Percentiles rank a stretch among this genome's conserved stretches.
Evolutionary conservation across 2,888 invertebrate species (phyloP).

Genomic region (Apamea anceps): DNA sequence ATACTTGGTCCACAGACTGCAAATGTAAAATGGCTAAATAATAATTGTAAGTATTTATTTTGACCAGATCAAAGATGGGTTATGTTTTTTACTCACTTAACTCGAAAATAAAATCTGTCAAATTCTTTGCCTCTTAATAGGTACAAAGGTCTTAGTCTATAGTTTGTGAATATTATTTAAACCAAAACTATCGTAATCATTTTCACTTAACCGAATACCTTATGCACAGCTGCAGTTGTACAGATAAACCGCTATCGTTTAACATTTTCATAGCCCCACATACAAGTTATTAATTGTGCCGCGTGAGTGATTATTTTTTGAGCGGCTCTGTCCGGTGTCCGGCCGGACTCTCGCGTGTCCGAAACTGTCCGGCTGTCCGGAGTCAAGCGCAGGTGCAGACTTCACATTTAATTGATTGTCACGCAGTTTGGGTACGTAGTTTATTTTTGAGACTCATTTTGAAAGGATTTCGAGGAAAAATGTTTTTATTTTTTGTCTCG

Average conservation of each 20-base stretch:
- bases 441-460: constrained; percentile 45
- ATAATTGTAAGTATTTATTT: background rate
- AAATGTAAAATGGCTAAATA: too few species aligned
- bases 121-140: background rate
- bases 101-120: background rate
- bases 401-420: constrained; percentile 62
- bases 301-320: constrained; percentile 68
- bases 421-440: constrained; percentile 34
- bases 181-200: background rate
- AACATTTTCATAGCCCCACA: constrained; percentile 46
- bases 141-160: background rate
- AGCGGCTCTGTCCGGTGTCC: constrained; percentile 58
- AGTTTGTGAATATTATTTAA: background rate
- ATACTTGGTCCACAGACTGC: too few species aligned
- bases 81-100: background rate
- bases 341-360: constrained; percentile 21
- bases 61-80: background rate
- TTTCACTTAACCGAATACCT: background rate
- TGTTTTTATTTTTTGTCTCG: background rate
- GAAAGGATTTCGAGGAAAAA: constrained; percentile 8
- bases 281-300: constrained; percentile 65
- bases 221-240: background rate
- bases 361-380: constrained; percentile 41
- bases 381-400: constrained; percentile 64
- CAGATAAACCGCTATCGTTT: background rate